Conservation (phyloP, 2,113 vertebrate species). For the Sinocyclocheilus anshuiensis region DNA sequence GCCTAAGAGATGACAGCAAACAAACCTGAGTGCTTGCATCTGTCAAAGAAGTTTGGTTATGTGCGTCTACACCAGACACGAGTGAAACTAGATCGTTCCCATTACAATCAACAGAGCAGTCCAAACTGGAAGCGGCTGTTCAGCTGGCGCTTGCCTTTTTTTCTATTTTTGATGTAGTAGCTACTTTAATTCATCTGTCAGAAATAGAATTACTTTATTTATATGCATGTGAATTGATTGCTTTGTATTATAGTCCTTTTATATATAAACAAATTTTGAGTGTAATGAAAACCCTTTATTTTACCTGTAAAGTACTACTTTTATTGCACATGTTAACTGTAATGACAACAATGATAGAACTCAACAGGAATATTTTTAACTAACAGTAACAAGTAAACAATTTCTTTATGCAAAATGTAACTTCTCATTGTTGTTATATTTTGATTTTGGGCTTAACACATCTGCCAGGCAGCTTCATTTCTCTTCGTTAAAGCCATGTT, state of each 20-base stretch:
- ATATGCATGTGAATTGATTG: not conserved
- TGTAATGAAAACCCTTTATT: not conserved
- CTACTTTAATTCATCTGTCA: not conserved
- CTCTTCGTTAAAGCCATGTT: not conserved
- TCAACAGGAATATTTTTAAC: not conserved
- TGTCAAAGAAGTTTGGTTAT: constrained; percentile 7
- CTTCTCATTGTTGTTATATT: not conserved
- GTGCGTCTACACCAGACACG: not conserved
- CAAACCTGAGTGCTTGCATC: not conserved
- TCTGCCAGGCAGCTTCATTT: constrained; percentile 3
- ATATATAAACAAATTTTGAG: not conserved
- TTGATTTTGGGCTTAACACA: not conserved
- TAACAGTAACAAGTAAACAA: not conserved
- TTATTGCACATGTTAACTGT: not conserved
- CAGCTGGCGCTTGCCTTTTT: not conserved
- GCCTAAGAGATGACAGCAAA: not conserved
- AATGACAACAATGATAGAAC: not conserved
- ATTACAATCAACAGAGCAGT: constrained; percentile 11
- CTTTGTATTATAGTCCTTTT: not conserved
- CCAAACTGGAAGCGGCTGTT: constrained; percentile 25
- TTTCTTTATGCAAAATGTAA: not conserved
- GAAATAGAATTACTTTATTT: not conserved
- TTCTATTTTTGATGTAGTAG: not conserved
- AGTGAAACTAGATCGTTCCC: not conserved
- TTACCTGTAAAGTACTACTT: not conserved